Conservation (phyloP, 2,888 invertebrate species). For the Tiphia femorata region DNA sequence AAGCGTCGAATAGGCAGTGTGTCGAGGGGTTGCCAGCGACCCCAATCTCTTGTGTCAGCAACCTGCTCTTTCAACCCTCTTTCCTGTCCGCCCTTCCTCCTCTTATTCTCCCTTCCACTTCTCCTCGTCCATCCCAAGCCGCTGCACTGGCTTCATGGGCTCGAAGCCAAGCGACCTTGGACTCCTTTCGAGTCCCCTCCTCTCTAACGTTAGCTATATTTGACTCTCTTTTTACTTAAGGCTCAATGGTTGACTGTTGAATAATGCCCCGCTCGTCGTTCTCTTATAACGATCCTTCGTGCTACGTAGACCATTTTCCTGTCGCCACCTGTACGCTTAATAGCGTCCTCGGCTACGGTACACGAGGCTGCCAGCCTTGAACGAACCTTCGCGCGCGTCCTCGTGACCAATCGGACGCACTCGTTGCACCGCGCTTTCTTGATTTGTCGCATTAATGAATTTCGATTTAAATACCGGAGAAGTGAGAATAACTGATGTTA, state of each 20-base stretch:
- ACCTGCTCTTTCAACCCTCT: slow-evolving; percentile 32
- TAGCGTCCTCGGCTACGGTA: too few relatives aligned
- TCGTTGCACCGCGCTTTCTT: too few relatives aligned
- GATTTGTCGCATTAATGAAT: too few relatives aligned
- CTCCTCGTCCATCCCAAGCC: slow-evolving; percentile 15
- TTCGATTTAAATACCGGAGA: too few relatives aligned
- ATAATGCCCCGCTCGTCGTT: slow-evolving; percentile 35
- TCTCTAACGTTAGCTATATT: slow-evolving; percentile 40
- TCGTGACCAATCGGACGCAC: too few relatives aligned
- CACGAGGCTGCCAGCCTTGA: too few relatives aligned
- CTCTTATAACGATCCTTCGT: too few relatives aligned
- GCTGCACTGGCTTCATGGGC: slow-evolving; percentile 33
- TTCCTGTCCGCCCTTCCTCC: too few relatives aligned
- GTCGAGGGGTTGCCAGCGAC: slow-evolving; percentile 35
- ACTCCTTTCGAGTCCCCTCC: slow-evolving; percentile 39
- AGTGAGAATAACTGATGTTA: too few relatives aligned
- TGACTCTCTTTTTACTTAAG: slow-evolving; percentile 42
- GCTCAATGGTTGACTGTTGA: slow-evolving; percentile 44
- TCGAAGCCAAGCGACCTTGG: slow-evolving; percentile 54
- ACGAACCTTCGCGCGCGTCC: too few relatives aligned
- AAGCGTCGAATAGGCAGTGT: slow-evolving; percentile 24
- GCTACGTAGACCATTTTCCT: too few relatives aligned
- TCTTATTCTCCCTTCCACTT: background rate
- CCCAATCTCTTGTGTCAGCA: slow-evolving; percentile 53
- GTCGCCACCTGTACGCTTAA: too few relatives aligned